Evolutionary conservation across 2,113 vertebrate species (phyloP).

Genomic region (Mus spicilegus): DNA sequence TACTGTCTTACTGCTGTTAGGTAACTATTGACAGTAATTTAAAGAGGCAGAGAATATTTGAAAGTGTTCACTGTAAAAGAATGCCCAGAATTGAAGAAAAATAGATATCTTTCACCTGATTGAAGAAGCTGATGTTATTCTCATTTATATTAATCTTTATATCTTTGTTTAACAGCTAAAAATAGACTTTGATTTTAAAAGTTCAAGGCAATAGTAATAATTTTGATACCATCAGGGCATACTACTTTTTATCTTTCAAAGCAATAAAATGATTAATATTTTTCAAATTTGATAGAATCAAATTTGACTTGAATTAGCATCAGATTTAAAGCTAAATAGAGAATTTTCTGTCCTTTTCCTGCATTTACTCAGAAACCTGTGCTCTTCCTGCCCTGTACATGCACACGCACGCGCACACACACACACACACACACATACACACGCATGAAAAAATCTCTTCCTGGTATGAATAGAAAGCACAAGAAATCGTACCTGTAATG

Average conservation of each 20-base stretch:
- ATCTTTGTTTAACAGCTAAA: neutral
- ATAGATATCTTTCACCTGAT: neutral
- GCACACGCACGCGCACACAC: accelerated
- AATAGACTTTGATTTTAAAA: neutral
- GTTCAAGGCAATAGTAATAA: neutral
- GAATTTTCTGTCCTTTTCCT: neutral
- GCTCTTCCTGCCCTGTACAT: neutral
- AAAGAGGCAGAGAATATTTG: neutral
- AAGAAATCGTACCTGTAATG: neutral
- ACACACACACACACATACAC: neutral
- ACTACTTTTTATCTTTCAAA: neutral
- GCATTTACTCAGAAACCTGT: neutral
- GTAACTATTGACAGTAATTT: neutral
- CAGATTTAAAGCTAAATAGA: conserved; percentile 23
- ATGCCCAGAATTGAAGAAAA: neutral
- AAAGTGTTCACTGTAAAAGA: neutral
- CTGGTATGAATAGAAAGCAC: neutral
- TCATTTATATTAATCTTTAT: neutral
- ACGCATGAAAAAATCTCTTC: neutral
- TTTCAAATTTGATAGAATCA: conserved; percentile 35
- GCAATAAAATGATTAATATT: conserved; percentile 29
- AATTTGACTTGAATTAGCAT: neutral
- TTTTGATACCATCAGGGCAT: neutral
- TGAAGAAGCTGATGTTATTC: neutral
- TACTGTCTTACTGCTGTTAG: neutral